Conservation (phyloP, 2,113 vertebrate genomes). For the Takifugu flavidus region DNA sequence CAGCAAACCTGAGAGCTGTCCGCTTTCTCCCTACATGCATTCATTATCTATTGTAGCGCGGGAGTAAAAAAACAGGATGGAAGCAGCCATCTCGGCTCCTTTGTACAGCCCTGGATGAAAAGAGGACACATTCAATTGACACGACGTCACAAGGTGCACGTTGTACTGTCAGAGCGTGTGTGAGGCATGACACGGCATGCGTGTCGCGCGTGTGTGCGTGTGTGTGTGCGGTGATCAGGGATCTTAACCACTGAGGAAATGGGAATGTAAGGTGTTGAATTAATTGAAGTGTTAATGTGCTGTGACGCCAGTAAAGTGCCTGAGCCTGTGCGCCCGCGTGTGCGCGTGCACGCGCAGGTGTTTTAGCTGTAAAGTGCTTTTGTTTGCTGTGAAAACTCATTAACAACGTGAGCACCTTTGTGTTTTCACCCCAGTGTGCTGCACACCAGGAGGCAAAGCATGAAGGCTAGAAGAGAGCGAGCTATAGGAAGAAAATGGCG, state of each 20-base stretch:
- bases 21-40: slow-evolving; percentile 32
- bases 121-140: slow-evolving; percentile 58
- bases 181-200: slow-evolving; percentile 1
- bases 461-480: neutral
- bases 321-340: slow-evolving; percentile 6
- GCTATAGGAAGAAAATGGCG: slow-evolving; percentile 9
- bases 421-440: slow-evolving; percentile 45
- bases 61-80: slow-evolving; percentile 38
- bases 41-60: slow-evolving; percentile 55
- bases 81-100: slow-evolving; percentile 28
- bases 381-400: slow-evolving; percentile 66
- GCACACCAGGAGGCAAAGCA: slow-evolving; percentile 23
- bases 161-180: slow-evolving; percentile 20
- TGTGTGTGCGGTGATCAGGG: slow-evolving; percentile 34
- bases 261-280: slow-evolving; percentile 60
- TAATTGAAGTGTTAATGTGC: slow-evolving; percentile 75
- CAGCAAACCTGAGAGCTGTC: slow-evolving; percentile 24
- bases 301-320: slow-evolving; percentile 50
- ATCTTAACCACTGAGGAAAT: slow-evolving; percentile 63
- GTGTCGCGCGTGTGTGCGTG: slow-evolving; percentile 14
- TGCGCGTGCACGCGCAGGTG: slow-evolving; percentile 1
- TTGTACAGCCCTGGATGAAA: slow-evolving; percentile 27
- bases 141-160: slow-evolving; percentile 55
- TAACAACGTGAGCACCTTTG: slow-evolving; percentile 53
- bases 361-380: slow-evolving; percentile 49